Percentiles rank a stretch among this genome's conserved stretches.
Conservation (phyloP, 2,888 invertebrate genomes). For the Habrosyne pyritoides region DNA sequence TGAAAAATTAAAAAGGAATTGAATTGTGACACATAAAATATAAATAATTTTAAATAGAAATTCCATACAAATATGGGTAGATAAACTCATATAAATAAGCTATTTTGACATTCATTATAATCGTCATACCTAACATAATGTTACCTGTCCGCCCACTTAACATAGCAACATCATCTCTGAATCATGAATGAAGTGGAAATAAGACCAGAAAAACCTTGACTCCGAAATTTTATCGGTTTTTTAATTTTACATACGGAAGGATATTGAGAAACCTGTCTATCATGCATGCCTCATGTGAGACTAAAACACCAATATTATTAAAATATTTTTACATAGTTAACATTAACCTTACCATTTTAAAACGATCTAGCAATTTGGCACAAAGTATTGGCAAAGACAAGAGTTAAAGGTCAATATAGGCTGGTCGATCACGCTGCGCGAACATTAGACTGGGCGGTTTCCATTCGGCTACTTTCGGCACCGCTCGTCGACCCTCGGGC, state of each 20-base stretch:
- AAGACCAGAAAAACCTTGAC: not conserved
- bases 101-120: not conserved
- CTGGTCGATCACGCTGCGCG: slow-evolving; percentile 43
- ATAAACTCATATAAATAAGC: not conserved
- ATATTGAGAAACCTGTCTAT: not conserved
- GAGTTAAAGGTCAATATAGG: slow-evolving; percentile 51
- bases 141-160: not conserved
- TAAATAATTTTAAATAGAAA: not conserved
- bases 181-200: not conserved
- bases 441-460: slow-evolving; percentile 72
- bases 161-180: not conserved
- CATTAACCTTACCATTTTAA: not conserved
- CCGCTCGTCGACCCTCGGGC: slow-evolving; percentile 63
- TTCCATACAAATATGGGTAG: not conserved
- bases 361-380: not conserved
- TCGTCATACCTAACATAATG: not conserved
- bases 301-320: not conserved
- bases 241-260: not conserved
- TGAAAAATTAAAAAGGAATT: too few species aligned
- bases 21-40: not conserved
- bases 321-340: not conserved
- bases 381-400: slow-evolving; percentile 13
- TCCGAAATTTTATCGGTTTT: not conserved
- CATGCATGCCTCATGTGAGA: not conserved
- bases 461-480: slow-evolving; percentile 61